Conservation (phyloP, 2,888 invertebrate species). For the Lydus trimaculatus region DNA sequence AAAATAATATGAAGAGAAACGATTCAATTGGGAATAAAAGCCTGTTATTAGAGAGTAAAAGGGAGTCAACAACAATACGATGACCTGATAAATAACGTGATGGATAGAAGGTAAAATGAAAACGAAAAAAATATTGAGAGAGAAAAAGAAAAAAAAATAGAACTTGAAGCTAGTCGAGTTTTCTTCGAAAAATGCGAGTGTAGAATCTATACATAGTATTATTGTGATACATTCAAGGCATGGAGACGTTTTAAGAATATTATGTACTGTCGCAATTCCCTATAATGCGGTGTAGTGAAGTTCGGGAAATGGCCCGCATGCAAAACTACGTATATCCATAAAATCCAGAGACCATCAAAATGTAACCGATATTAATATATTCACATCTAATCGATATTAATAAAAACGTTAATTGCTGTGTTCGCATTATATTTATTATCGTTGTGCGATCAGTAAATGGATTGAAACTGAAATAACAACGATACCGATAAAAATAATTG, state of each 20-base stretch:
- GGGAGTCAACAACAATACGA: background rate
- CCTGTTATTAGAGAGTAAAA: background rate
- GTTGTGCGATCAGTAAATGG: background rate
- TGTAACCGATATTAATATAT: background rate
- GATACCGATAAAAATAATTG: background rate
- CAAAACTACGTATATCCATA: slow-evolving; percentile 25
- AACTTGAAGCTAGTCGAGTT: slow-evolving; percentile 25
- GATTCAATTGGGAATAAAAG: background rate
- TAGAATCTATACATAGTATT: slow-evolving; percentile 30
- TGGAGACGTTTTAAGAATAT: slow-evolving; percentile 34
- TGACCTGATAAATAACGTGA: background rate
- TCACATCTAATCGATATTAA: background rate
- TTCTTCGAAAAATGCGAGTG: slow-evolving; percentile 19
- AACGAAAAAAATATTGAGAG: slow-evolving; percentile 11
- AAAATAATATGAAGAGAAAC: background rate
- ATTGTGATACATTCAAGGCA: slow-evolving; percentile 30
- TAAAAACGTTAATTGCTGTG: background rate
- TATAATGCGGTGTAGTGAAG: slow-evolving; percentile 31
- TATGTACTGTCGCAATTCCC: slow-evolving; percentile 33
- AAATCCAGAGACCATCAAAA: slow-evolving; percentile 18
- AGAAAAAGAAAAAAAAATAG: slow-evolving; percentile 18
- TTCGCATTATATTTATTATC: background rate
- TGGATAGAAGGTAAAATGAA: background rate
- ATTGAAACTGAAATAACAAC: background rate
- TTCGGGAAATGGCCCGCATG: slow-evolving; percentile 29